Base-by-base conservation (phyloP, 2,888 invertebrate species). In the Scaptomyza caliginosa region DNA sequence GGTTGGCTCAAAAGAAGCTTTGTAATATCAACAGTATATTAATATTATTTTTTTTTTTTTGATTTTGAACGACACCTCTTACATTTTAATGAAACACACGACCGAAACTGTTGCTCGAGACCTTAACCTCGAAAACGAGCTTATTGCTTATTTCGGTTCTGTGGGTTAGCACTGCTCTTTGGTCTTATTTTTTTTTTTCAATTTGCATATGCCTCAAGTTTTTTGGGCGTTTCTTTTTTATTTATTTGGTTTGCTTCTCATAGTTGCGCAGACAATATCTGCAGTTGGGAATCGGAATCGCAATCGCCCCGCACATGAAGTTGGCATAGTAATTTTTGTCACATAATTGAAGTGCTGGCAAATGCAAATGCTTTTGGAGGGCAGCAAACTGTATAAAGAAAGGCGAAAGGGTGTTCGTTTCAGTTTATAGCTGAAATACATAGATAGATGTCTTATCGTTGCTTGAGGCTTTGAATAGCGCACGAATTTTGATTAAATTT, bases 271-370 rank as follows among this genome's bases (percentile, higher is more conserved):
- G 49, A 48, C 32, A 52, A 48, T 74, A 71, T 79, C 66, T 72
- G 68, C 67, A 72, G 62, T 69, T 48, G 46, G 3, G 64, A 77
- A 56, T 75, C 73, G 58, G 19, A 65, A 54, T 36, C 50, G 55
- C 40, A 59, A 56, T 51, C 59, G 54, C 52, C 57, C 17, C 39
- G 38, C 66, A 76, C 70, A 74, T 76, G 74, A 74, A 64, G 71
- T 74, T 76, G 71, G 74, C 74, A 77, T 76, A 74, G 77, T 74
- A 76, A 71, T 72, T 77, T 79, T 56, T 55, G 72, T 68, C 77
- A 64, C 77, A 64, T 75, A 68, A 78, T 67, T 65, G 66, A 73
- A 74, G 57, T 45, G 71, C 38, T 56, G 56, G 34, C 74, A 59
- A 81, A 81, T 84, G 68, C 70, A 70, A 82, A 77, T 71, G 21